Conservation (phyloP, 2,113 vertebrate species). For the Dascyllus trimaculatus region DNA sequence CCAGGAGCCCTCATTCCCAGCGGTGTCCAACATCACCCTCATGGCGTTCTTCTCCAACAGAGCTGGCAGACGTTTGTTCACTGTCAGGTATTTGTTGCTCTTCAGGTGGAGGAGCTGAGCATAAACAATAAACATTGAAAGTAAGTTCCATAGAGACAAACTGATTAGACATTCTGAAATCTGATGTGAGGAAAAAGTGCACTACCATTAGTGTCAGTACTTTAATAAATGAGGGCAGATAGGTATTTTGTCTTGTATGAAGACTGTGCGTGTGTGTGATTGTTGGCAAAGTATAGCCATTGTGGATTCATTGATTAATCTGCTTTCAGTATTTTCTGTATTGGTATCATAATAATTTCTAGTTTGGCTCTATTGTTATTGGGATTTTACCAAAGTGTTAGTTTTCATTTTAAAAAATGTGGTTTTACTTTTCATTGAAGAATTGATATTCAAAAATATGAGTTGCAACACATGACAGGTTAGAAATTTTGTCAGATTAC, state of each 20-base stretch:
- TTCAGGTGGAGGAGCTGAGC: conserved; percentile 96
- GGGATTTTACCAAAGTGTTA: not conserved
- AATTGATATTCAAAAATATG: not conserved
- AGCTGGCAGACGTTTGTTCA: conserved; percentile 97
- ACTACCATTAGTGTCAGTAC: no score
- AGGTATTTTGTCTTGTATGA: no score
- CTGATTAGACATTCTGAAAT: no score
- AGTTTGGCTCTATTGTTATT: no score
- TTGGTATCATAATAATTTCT: not conserved
- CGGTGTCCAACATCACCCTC: conserved; percentile 96
- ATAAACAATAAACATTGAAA: not conserved
- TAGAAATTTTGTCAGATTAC: not conserved
- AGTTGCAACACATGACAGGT: not conserved
- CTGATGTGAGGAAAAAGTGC: no score
- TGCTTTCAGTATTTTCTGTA: no score
- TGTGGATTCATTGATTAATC: no score
- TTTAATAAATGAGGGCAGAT: no score
- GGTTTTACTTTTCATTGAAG: not conserved
- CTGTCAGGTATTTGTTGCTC: conserved; percentile 99
- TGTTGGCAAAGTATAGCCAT: not conserved
- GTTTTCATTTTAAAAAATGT: not conserved
- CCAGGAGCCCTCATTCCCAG: conserved; percentile 99
- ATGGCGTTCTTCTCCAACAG: conserved; percentile 99
- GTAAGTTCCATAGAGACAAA: no score
- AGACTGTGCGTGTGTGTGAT: not conserved